These are phyloP conservation scores for Cyclophora punctaria DNA, from an alignment of 2,888 invertebrate genomes.

Conservation along the genomic window DNA sequence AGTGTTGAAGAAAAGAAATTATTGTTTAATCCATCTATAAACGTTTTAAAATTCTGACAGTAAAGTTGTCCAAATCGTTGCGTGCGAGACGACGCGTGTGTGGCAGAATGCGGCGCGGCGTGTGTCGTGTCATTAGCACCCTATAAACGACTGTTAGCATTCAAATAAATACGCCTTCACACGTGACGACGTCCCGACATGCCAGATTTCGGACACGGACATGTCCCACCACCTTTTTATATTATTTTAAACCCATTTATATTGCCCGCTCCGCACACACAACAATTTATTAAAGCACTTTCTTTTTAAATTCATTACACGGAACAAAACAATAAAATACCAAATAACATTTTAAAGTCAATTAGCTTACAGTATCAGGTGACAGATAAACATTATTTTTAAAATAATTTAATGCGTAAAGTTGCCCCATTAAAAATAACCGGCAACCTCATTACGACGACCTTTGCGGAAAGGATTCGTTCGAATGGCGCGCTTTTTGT, in stretches of 20 bases:
- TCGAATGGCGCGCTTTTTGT: conserved; percentile 36
- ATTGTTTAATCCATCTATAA: too few relatives aligned
- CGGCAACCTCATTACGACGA: conserved; percentile 35
- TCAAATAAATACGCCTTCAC: conserved; percentile 2
- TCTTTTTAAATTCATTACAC: too few relatives aligned
- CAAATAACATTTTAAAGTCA: conserved; percentile 28
- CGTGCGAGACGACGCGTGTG: background rate
- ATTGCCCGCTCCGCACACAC: too few relatives aligned
- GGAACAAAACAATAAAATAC: conserved; percentile 3
- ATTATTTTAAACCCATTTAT: too few relatives aligned
- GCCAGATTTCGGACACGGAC: too few relatives aligned
- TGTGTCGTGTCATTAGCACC: conserved; percentile 49
- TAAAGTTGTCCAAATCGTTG: too few relatives aligned
- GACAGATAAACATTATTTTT: conserved; percentile 13
- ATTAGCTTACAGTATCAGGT: conserved; percentile 34
- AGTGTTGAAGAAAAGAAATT: too few relatives aligned
- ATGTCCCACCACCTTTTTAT: too few relatives aligned
- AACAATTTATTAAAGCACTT: too few relatives aligned
- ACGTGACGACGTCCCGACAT: background rate
- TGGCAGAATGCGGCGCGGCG: conserved; percentile 17
- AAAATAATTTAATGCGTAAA: conserved; percentile 17
- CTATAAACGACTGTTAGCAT: conserved; percentile 46
- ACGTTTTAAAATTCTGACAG: too few relatives aligned
- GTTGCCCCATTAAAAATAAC: conserved; percentile 21
- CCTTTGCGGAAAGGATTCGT: conserved; percentile 25